phyloP scores from a whole-genome alignment of 2,113 vertebrate genomes.

The Calypte anna region DNA sequence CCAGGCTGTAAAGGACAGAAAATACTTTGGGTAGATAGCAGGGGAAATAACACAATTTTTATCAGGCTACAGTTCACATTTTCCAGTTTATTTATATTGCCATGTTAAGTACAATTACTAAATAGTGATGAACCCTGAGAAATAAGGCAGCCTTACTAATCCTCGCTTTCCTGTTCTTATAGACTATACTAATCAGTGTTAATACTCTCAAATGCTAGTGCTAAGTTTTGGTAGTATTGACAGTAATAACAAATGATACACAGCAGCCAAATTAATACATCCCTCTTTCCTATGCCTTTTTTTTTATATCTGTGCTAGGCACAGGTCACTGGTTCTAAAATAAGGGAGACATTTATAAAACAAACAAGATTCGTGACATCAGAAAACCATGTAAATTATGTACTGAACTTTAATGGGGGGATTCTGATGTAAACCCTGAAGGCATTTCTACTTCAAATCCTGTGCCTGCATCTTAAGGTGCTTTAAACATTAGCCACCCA shows the following conservation, averaged over 20 bases:
- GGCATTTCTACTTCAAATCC: neutral
- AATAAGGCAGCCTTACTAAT: conserved; percentile 15
- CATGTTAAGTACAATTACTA: neutral
- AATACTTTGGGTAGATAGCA: neutral
- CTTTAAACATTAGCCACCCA: neutral
- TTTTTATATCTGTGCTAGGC: neutral
- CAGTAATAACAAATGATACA: neutral
- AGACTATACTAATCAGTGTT: neutral
- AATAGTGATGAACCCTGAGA: neutral
- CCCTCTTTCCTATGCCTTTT: neutral
- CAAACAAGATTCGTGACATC: neutral
- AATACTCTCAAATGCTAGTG: neutral
- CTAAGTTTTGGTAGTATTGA: neutral
- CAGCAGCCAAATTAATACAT: neutral
- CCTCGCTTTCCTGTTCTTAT: neutral
- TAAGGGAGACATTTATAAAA: neutral
- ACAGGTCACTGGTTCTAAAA: neutral
- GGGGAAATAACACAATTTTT: neutral
- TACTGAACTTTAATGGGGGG: neutral
- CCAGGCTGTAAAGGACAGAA: neutral
- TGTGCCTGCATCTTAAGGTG: neutral
- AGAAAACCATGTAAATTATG: neutral
- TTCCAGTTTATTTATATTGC: neutral
- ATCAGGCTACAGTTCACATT: neutral
- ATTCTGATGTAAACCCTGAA: neutral